Evolutionary conservation across 2,797 vertebrate genomes (phyloP).

Genomic region (Crocidura indochinensis): DNA sequence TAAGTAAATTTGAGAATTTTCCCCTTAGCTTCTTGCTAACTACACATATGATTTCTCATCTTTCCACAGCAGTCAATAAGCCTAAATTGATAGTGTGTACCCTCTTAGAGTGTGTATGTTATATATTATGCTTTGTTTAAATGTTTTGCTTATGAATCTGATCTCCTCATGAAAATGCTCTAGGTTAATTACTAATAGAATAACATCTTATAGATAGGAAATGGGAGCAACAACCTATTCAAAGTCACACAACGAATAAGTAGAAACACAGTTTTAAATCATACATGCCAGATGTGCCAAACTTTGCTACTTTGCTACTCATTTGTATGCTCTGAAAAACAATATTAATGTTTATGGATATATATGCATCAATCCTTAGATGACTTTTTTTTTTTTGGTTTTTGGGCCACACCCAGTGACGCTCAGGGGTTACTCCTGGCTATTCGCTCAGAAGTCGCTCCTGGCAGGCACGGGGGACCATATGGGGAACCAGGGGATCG

Average conservation of each 20-base stretch:
- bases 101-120: neutral
- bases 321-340: conserved; percentile 18
- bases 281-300: neutral
- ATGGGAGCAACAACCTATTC: neutral
- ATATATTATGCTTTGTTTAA: conserved; percentile 26
- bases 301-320: neutral
- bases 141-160: neutral
- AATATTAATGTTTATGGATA: neutral
- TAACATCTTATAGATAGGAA: conserved; percentile 18
- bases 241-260: neutral
- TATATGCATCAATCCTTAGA: neutral
- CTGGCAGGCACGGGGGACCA: too few relatives aligned
- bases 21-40: conserved; percentile 18
- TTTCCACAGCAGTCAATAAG: conserved; percentile 20
- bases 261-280: conserved; percentile 34
- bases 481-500: too few relatives aligned
- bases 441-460: too few relatives aligned
- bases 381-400: too few relatives aligned
- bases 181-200: neutral
- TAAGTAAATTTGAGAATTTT: conserved; percentile 12
- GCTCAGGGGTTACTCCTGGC: too few relatives aligned
- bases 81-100: neutral
- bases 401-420: too few relatives aligned
- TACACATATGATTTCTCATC: conserved; percentile 25
- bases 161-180: neutral